phyloP scores from a whole-genome alignment of 2,888 invertebrate species.

The Iselma pallidipennis region DNA sequence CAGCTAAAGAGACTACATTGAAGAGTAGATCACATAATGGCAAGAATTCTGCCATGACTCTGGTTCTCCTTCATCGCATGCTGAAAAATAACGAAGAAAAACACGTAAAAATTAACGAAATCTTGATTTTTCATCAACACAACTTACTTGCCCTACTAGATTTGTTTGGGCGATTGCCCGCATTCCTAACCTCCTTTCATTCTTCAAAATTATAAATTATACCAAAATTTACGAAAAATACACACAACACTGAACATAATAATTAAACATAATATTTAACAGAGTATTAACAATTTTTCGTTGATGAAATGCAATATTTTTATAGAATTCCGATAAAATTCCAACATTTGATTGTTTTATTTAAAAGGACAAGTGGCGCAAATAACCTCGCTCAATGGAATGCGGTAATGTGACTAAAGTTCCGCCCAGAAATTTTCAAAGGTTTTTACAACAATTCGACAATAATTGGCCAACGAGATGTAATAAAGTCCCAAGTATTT shows the following conservation, averaged over 20 bases:
- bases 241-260: background rate
- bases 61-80: constrained; percentile 49
- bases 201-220: constrained; percentile 27
- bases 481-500: background rate
- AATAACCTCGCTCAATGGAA: background rate
- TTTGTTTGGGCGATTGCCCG: constrained; percentile 52
- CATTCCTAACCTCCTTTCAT: constrained; percentile 57
- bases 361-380: constrained; percentile 30
- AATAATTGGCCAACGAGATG: background rate
- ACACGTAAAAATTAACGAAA: constrained; percentile 14
- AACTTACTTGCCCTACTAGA: constrained; percentile 49
- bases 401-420: background rate
- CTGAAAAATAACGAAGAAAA: constrained; percentile 36
- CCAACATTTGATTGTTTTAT: constrained; percentile 21
- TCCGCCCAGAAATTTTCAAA: background rate
- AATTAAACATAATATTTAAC: background rate
- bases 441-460: background rate
- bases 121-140: constrained; percentile 24
- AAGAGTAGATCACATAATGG: constrained; percentile 90
- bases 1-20: constrained; percentile 87
- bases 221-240: constrained; percentile 8
- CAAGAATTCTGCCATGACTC: constrained; percentile 77
- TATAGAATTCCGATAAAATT: background rate
- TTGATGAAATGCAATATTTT: background rate
- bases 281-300: background rate